These are phyloP conservation scores for Helicoverpa assulta DNA, from an alignment of 2,888 invertebrate genomes.

Conservation along the genomic window DNA sequence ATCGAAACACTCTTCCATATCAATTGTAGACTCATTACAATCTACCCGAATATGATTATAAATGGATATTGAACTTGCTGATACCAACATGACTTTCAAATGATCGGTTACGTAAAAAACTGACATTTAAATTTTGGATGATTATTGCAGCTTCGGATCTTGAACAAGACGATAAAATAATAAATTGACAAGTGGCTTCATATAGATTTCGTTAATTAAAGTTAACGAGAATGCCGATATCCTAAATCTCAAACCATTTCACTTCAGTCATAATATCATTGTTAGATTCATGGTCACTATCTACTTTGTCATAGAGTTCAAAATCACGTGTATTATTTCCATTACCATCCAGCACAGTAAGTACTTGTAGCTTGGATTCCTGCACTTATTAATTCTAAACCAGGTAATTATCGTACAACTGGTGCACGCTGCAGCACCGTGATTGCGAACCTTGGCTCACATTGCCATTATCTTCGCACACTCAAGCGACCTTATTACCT, in stretches of 20 bases:
- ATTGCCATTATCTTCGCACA: slow-evolving; percentile 32
- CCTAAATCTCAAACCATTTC: not conserved
- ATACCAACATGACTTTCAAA: slow-evolving; percentile 10
- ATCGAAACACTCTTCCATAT: slow-evolving; percentile 17
- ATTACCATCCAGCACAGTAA: slow-evolving; percentile 1
- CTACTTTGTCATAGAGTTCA: not conserved
- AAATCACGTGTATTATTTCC: not conserved
- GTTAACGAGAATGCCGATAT: not conserved
- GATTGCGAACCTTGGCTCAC: slow-evolving; percentile 38
- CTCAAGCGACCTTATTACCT: slow-evolving; percentile 54
- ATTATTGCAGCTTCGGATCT: slow-evolving; percentile 5
- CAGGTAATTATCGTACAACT: slow-evolving; percentile 13
- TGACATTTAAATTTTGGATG: slow-evolving; percentile 20
- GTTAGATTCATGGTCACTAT: not conserved
- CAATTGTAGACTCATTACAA: slow-evolving; percentile 7
- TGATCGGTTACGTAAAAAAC: slow-evolving; percentile 11
- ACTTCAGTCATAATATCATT: not conserved
- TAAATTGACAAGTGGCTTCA: not conserved
- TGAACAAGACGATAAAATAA: not conserved
- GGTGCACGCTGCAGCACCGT: slow-evolving; percentile 59
- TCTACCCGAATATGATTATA: slow-evolving; percentile 25
- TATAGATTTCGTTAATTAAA: not conserved
- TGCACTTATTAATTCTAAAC: slow-evolving; percentile 39
- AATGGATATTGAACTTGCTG: slow-evolving; percentile 23
- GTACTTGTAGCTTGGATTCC: slow-evolving; percentile 24